Base-by-base conservation (phyloP, 2,113 vertebrate genomes). In the Serinus canaria region DNA sequence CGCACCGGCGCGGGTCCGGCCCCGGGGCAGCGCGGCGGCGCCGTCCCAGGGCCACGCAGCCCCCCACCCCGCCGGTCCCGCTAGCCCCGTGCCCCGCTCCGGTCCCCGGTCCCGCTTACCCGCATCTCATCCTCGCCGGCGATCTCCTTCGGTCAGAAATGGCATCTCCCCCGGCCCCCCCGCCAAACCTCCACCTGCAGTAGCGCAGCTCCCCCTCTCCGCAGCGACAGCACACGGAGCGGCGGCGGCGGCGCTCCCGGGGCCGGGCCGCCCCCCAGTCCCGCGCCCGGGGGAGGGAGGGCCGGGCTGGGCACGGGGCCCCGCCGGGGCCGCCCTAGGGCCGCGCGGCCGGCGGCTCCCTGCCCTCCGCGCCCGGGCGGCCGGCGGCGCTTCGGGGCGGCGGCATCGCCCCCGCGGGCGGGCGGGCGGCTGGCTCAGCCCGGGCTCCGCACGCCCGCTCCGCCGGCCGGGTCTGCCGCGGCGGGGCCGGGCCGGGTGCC, bases 61-160 rank as follows among this genome's bases (percentile, higher is more conserved):
- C 20, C 33, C 37, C 13, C 19, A 14, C 35, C 11, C 33, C 49
- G 35, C 37, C 33, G 41, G 58, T 30, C 41, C 25, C 47, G 41
- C n/a, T 86, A 19, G 73, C 27, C 11, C 31, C 43, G 31, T 11
- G 25, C 18, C 14, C 33, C 43, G n/a, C 56, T 44, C 41, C 62
- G 39, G 44, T 64, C 12, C 72, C 81, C 39, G 58, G 23, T 41
- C 83, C 44, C 68, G 86, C 97, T 96, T 92, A 97, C 97, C 97
- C 97, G 97, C 95, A 97, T 97, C 83, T 94, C 93, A 93, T 94
- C 52, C 87, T 92, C 92, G 88, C 94, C 35, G 87, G 96, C 94
- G 75, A 94, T 97, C 94, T 91, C 92, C 81, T 93, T 94, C 77
- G 92, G 94, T 91, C 95, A 43, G 94, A 97, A 97, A 95, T 93